phyloP scores from a whole-genome alignment of 2,113 vertebrate genomes.

The Zosterops japonicus region DNA sequence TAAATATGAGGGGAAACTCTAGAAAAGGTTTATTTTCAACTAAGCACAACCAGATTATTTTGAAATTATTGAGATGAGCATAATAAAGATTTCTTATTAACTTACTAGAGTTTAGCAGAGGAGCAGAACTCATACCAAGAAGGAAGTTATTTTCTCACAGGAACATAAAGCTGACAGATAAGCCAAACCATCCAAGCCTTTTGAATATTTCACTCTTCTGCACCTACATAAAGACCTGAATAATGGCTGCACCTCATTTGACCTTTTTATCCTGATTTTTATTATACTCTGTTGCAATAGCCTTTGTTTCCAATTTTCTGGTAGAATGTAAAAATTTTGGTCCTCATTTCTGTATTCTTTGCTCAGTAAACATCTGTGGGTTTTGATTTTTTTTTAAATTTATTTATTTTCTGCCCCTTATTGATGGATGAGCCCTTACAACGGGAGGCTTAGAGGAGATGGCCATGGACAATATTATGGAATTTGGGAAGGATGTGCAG shows the following conservation, averaged over 20 bases:
- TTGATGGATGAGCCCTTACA: not conserved
- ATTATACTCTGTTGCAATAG: not conserved
- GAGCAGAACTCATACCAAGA: not conserved
- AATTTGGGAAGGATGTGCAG: not conserved
- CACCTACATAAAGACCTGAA: not conserved
- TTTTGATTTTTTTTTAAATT: not conserved
- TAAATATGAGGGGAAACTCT: not conserved
- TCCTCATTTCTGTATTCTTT: not conserved
- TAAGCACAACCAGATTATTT: not conserved
- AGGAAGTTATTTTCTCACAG: not conserved
- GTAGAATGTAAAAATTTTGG: not conserved
- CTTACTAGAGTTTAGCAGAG: not conserved
- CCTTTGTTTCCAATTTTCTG: not conserved
- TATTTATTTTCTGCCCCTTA: not conserved
- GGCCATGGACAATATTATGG: not conserved
- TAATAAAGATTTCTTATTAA: not conserved
- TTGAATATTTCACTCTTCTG: not conserved
- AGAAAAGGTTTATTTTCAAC: not conserved
- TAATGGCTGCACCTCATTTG: not conserved
- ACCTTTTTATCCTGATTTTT: not conserved
- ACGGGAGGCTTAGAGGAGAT: not conserved
- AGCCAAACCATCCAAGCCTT: not conserved
- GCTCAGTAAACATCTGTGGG: not conserved
- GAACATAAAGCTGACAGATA: not conserved
- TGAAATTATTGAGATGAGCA: not conserved